Evolutionary conservation across 1,140 invertebrate genomes (phyloP).

Genomic region (Triops cancriformis): DNA sequence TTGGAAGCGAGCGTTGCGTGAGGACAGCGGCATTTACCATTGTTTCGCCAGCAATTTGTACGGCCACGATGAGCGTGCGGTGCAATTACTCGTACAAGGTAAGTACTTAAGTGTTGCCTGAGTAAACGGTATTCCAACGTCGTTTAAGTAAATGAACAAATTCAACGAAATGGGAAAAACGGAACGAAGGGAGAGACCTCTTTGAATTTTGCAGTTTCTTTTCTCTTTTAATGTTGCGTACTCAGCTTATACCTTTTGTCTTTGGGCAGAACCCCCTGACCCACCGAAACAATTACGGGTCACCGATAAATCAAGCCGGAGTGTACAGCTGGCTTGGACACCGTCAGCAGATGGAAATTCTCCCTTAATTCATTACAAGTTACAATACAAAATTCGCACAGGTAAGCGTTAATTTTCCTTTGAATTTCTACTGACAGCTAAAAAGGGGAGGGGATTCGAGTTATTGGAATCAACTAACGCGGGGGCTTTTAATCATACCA

Average conservation of each 20-base stretch:
- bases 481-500: neutral
- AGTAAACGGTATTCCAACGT: neutral
- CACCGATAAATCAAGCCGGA: slow-evolving; percentile 35
- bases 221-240: no score
- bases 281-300: slow-evolving; percentile 37
- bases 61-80: slow-evolving; percentile 81
- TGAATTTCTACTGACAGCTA: no score
- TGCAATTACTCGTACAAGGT: slow-evolving; percentile 86
- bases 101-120: slow-evolving; percentile 29
- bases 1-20: neutral
- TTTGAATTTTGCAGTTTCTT: no score
- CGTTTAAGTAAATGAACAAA: no score
- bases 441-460: no score
- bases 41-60: slow-evolving; percentile 81
- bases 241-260: neutral
- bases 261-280: slow-evolving; percentile 35
- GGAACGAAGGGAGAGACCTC: no score
- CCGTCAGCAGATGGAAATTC: slow-evolving; percentile 39
- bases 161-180: no score
- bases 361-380: slow-evolving; percentile 23
- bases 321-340: slow-evolving; percentile 38
- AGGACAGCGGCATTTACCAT: slow-evolving; percentile 76
- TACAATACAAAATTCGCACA: slow-evolving; percentile 4
- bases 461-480: neutral
- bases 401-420: no score